These are phyloP conservation scores for Antitype chi DNA, from an alignment of 2,888 invertebrate genomes.

Conservation along the genomic window DNA sequence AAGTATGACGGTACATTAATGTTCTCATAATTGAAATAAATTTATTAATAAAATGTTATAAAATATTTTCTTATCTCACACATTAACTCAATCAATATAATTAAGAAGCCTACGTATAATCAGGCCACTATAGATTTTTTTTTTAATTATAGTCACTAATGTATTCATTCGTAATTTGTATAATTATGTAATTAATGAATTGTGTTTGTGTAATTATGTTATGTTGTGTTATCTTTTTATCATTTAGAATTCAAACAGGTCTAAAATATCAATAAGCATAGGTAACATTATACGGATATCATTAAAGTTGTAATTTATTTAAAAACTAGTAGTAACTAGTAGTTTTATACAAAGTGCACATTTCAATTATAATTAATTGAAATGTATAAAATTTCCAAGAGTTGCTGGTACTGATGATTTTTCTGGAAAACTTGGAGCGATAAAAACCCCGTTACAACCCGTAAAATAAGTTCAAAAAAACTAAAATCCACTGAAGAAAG, in stretches of 20 bases:
- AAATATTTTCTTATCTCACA: background rate
- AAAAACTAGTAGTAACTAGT: no score
- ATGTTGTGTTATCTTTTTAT: no score
- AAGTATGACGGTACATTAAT: background rate
- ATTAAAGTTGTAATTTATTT: background rate
- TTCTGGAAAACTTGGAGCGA: no score
- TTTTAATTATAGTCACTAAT: background rate
- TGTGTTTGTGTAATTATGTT: background rate
- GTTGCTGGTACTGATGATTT: no score
- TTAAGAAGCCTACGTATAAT: background rate
- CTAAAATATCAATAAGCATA: background rate
- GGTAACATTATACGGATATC: background rate
- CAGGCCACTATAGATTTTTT: no score
- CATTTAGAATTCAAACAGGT: slow-evolving; percentile 1
- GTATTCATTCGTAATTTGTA: background rate
- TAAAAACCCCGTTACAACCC: no score
- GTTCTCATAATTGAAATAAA: background rate
- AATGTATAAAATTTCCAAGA: no score
- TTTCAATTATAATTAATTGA: no score
- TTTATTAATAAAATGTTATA: background rate
- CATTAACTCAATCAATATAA: slow-evolving; percentile 3
- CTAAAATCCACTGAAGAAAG: no score
- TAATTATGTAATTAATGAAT: no score
- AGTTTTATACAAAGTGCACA: no score
- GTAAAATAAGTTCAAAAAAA: no score